Conservation (phyloP, 2,797 vertebrate species). For the Falco novaeseelandiae region DNA sequence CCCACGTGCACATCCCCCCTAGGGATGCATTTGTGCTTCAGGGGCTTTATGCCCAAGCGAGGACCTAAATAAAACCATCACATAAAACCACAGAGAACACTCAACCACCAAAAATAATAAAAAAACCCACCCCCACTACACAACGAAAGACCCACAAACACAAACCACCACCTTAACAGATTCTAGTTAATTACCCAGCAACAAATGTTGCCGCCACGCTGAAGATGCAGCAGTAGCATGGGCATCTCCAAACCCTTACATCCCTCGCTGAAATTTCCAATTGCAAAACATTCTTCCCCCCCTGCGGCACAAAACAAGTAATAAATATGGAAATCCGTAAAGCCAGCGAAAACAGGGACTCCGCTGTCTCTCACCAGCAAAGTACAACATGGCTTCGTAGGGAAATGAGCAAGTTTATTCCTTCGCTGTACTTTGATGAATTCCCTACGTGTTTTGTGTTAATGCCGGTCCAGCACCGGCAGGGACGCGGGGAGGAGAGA, state of each 20-base stretch:
- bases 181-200: background rate
- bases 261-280: slow-evolving; percentile 42
- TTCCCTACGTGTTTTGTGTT: background rate
- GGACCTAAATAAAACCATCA: background rate
- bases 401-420: slow-evolving; percentile 34
- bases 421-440: background rate
- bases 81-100: background rate
- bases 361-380: slow-evolving; percentile 16
- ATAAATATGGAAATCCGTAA: slow-evolving; percentile 79
- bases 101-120: background rate
- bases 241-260: background rate
- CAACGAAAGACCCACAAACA: background rate
- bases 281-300: background rate
- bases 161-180: background rate
- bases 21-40: background rate
- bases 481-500: fast-evolving
- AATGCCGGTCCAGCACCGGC: background rate
- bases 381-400: background rate
- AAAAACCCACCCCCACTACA: background rate
- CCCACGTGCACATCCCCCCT: fast-evolving
- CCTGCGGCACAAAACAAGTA: slow-evolving; percentile 25
- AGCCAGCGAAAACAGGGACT: slow-evolving; percentile 30
- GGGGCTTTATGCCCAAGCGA: background rate
- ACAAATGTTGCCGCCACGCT: background rate
- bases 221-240: background rate